These are phyloP conservation scores for Seriola rivoliana DNA, from an alignment of 2,113 vertebrate species.

Conservation along the genomic window DNA sequence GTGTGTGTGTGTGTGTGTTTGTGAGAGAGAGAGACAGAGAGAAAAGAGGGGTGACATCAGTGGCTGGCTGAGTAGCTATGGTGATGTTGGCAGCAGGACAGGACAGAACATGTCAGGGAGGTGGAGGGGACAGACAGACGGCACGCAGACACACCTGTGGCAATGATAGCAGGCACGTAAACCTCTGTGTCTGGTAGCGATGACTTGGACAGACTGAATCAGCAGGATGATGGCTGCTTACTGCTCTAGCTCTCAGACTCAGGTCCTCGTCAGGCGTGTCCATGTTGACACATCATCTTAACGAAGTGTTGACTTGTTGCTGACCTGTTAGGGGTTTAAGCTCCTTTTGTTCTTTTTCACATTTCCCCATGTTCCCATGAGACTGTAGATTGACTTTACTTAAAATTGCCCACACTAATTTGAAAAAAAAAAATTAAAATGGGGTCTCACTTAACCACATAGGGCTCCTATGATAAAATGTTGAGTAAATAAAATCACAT, in stretches of 20 bases:
- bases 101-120: slow-evolving; percentile 48
- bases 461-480: too few relatives aligned
- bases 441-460: too few relatives aligned
- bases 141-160: slow-evolving; percentile 17
- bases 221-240: slow-evolving; percentile 38
- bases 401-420: too few relatives aligned
- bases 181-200: slow-evolving; percentile 32
- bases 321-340: not conserved
- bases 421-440: too few relatives aligned
- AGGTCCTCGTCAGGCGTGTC: not conserved
- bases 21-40: not conserved
- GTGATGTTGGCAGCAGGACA: slow-evolving; percentile 62
- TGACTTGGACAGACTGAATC: slow-evolving; percentile 48
- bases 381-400: too few relatives aligned
- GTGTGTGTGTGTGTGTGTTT: not conserved
- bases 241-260: slow-evolving; percentile 15
- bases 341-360: not conserved
- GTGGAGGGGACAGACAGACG: slow-evolving; percentile 30
- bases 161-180: slow-evolving; percentile 42
- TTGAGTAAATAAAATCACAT: too few relatives aligned
- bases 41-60: slow-evolving; percentile 41
- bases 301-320: slow-evolving; percentile 37
- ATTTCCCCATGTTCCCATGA: not conserved
- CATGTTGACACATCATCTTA: slow-evolving; percentile 50
- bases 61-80: slow-evolving; percentile 64